Percentiles rank a stretch among this genome's conserved stretches.
Evolutionary conservation across 2,888 invertebrate genomes (phyloP).

Genomic region (Metopia argyrocephala): DNA sequence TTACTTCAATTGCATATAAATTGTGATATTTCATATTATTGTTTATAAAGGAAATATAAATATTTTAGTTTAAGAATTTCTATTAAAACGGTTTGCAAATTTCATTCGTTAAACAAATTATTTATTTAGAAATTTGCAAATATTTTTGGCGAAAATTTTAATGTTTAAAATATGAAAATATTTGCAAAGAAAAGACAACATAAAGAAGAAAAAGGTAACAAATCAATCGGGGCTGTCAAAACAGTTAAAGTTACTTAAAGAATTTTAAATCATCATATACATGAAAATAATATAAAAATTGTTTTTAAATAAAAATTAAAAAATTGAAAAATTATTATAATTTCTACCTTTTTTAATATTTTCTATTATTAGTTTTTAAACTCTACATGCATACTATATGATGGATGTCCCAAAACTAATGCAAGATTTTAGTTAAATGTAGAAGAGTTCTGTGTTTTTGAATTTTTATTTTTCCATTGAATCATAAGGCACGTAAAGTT

Average conservation of each 20-base stretch:
- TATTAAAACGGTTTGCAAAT: slow-evolving; percentile 6
- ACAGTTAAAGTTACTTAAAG: background rate
- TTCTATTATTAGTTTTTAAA: too few relatives aligned
- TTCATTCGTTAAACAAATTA: background rate
- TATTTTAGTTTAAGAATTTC: slow-evolving; percentile 10
- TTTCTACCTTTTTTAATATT: too few relatives aligned
- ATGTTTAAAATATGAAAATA: background rate
- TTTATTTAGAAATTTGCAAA: slow-evolving; percentile 3
- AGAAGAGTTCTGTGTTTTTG: too few relatives aligned
- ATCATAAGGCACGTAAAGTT: too few relatives aligned
- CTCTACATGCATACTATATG: too few relatives aligned
- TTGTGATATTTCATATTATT: slow-evolving; percentile 5
- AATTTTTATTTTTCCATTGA: too few relatives aligned
- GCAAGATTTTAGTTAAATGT: too few relatives aligned
- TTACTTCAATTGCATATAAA: slow-evolving; percentile 54
- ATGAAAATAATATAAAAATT: too few relatives aligned
- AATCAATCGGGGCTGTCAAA: background rate
- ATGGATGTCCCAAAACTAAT: too few relatives aligned
- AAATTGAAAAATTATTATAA: too few relatives aligned
- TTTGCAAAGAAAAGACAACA: too few relatives aligned
- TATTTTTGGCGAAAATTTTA: background rate
- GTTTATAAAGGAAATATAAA: background rate
- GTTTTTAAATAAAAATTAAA: too few relatives aligned
- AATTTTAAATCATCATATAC: background rate
- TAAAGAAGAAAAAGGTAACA: background rate